Conservation (phyloP, 1,140 invertebrate genomes). For the Neotoxoptera formosana region DNA sequence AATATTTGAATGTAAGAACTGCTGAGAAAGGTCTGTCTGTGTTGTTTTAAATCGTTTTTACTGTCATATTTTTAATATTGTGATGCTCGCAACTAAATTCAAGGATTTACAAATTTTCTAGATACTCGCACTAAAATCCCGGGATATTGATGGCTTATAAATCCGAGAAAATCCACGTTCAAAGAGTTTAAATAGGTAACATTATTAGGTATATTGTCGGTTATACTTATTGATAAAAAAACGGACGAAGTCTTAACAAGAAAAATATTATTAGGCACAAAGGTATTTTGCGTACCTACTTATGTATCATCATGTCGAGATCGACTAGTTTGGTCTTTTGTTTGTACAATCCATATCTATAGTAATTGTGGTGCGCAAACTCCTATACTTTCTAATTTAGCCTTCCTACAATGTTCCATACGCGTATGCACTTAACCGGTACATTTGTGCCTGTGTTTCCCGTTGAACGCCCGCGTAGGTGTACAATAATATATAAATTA, state of each 20-base stretch:
- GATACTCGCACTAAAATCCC: background rate
- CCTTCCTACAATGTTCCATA: background rate
- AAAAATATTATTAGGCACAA: background rate
- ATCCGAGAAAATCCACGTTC: background rate
- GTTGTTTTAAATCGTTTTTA: background rate
- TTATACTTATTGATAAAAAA: background rate
- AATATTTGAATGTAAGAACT: background rate
- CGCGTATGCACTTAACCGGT: background rate
- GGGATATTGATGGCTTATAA: background rate
- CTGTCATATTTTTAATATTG: background rate
- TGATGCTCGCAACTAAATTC: background rate
- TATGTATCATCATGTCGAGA: background rate
- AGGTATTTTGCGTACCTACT: background rate
- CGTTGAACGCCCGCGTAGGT: background rate
- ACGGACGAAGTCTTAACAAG: background rate
- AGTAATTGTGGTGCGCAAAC: background rate
- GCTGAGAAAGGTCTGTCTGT: background rate
- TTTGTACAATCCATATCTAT: background rate
- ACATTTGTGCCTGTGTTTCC: background rate
- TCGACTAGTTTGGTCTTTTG: background rate
- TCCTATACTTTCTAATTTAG: slow-evolving; percentile 11
- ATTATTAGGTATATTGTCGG: background rate
- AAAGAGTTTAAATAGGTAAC: background rate
- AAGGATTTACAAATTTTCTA: background rate
- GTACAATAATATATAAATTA: background rate